Percentiles rank a stretch among this genome's conserved stretches.
Evolutionary conservation across 2,113 vertebrate species (phyloP).

Genomic region (Malaclemys terrapin): DNA sequence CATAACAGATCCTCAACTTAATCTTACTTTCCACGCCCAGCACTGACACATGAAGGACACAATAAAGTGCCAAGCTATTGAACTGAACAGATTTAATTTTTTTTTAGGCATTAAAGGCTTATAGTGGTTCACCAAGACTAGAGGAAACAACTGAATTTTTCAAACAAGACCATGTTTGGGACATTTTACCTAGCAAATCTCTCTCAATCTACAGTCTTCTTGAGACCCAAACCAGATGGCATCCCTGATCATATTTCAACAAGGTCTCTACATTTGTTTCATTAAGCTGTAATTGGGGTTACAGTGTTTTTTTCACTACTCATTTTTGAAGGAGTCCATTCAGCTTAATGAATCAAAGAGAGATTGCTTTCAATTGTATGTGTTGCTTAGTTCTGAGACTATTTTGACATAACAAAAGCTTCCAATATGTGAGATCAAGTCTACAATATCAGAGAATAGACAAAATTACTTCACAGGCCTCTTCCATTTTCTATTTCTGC

Average conservation of each 20-base stretch:
- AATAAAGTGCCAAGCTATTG: not conserved
- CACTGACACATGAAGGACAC: not conserved
- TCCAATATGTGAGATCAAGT: not conserved
- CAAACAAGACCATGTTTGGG: not conserved
- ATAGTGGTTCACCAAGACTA: not conserved
- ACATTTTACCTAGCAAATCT: not conserved
- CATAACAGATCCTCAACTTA: not conserved
- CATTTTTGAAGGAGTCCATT: not conserved
- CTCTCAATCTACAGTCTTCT: not conserved
- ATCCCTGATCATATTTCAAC: not conserved
- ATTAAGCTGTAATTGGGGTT: not conserved
- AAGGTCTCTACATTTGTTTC: not conserved
- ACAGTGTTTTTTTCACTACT: not conserved
- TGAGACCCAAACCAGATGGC: not conserved
- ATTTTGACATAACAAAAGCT: not conserved
- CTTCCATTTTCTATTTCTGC: not conserved
- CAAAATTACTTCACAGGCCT: not conserved
- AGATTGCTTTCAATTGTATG: not conserved
- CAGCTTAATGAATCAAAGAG: not conserved
- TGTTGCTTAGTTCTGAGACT: not conserved
- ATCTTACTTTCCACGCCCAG: not conserved
- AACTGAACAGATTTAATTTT: not conserved
- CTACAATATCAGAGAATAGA: not conserved
- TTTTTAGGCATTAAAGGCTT: not conserved
- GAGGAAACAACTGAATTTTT: not conserved